Percentiles rank a stretch among this genome's conserved stretches.
phyloP scores from a whole-genome alignment of 2,113 vertebrate species.

The Tachycineta bicolor region DNA sequence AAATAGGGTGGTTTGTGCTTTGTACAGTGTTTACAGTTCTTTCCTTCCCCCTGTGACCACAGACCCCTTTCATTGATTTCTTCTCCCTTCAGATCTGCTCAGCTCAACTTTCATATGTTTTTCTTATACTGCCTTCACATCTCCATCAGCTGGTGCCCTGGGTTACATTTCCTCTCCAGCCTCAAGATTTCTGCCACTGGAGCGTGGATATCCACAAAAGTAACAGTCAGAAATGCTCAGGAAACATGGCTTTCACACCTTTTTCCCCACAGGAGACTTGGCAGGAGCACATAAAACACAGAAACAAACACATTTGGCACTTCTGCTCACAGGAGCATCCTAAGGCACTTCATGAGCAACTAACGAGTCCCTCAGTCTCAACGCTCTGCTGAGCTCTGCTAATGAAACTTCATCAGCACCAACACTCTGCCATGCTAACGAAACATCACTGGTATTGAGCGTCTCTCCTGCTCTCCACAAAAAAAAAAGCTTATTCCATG shows the following conservation, averaged over 20 bases:
- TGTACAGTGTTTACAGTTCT: background rate
- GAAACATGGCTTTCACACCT: slow-evolving; percentile 17
- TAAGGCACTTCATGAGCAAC: background rate
- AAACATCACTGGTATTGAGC: rapidly evolving
- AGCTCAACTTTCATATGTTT: background rate
- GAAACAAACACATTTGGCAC: background rate
- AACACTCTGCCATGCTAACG: background rate
- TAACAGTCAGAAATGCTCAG: slow-evolving; percentile 1
- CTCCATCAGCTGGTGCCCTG: background rate
- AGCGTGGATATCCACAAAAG: background rate
- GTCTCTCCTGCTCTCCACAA: background rate
- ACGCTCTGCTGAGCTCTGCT: background rate
- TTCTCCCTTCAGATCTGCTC: slow-evolving; percentile 8
- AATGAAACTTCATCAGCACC: background rate
- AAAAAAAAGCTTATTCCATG: background rate
- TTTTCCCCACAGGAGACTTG: background rate
- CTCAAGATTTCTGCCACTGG: background rate
- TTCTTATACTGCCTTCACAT: background rate
- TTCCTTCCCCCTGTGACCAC: background rate
- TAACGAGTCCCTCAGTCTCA: background rate
- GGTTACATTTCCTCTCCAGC: slow-evolving; percentile 12
- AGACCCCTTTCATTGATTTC: background rate
- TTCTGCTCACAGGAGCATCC: background rate
- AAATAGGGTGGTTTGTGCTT: background rate
- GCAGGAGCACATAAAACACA: slow-evolving; percentile 8